phyloP scores from a whole-genome alignment of 2,888 invertebrate species.

The Cephus spinipes region DNA sequence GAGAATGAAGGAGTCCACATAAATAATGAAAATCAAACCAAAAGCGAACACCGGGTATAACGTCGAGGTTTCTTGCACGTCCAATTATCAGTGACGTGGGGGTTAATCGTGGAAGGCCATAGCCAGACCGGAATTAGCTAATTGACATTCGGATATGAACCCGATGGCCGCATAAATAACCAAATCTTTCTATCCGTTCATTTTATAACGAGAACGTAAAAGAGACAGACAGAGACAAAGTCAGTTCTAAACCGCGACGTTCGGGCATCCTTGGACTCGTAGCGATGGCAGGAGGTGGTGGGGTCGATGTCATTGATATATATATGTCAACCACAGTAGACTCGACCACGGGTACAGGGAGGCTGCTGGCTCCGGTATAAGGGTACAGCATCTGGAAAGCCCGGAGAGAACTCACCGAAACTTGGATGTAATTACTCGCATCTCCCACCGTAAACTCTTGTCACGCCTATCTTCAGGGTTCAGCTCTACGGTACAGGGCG shows the following conservation, averaged over 20 bases:
- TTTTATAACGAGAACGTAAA: background rate
- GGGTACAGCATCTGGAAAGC: background rate
- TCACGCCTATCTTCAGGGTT: slow-evolving; percentile 54
- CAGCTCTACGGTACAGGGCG: slow-evolving; percentile 34
- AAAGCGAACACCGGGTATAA: background rate
- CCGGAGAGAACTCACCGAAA: slow-evolving; percentile 51
- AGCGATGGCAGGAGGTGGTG: background rate
- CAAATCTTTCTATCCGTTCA: background rate
- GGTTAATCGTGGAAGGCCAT: background rate
- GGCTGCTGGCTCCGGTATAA: background rate
- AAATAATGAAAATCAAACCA: background rate
- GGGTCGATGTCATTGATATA: background rate
- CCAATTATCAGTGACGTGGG: background rate
- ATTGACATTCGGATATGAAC: background rate
- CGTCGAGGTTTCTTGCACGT: background rate
- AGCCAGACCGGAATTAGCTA: background rate
- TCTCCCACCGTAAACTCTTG: slow-evolving; percentile 55
- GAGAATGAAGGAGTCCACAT: background rate
- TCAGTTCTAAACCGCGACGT: background rate
- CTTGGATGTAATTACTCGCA: slow-evolving; percentile 64
- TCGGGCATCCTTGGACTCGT: background rate
- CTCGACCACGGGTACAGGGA: background rate
- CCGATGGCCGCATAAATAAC: background rate
- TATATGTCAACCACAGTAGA: background rate
- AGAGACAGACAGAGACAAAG: background rate